A percentile compares a stretch with the other conserved stretches of the same genome.
Conservation (phyloP, 2,888 invertebrate genomes). For the Rhaphigaster nebulosa region DNA sequence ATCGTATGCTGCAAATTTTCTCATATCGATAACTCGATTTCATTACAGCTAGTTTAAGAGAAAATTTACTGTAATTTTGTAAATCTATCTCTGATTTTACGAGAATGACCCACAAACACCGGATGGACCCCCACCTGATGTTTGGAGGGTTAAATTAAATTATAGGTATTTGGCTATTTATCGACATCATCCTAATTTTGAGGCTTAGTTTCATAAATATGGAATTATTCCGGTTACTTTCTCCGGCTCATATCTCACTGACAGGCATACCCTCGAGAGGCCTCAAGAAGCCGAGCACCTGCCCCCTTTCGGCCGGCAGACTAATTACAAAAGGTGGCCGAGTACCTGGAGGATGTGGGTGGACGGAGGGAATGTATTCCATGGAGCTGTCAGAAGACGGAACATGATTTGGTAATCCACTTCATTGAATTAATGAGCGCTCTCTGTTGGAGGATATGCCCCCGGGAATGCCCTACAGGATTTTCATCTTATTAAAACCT, state of each 20-base stretch:
- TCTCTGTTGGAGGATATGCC: constrained; percentile 40
- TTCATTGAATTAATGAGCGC: constrained; percentile 53
- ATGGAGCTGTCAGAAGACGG: constrained; percentile 13
- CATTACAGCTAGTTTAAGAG: no score
- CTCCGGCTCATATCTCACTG: neutral
- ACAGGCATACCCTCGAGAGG: neutral
- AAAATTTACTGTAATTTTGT: no score
- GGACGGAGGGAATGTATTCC: constrained; percentile 2
- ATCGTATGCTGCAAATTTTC: no score
- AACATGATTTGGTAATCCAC: constrained; percentile 52
- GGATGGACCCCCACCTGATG: no score
- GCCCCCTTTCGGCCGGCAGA: neutral
- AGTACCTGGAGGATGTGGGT: constrained; percentile 33
- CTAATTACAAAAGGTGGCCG: constrained; percentile 19
- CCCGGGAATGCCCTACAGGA: constrained; percentile 50
- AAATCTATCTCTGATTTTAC: no score
- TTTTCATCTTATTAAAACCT: constrained; percentile 55
- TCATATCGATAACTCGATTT: no score
- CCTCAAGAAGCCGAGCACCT: neutral
- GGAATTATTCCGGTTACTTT: neutral
- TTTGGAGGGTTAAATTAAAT: no score
- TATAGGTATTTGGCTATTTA: no score
- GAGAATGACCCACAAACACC: no score
- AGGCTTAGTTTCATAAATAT: no score
- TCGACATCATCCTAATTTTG: no score